Conservation (phyloP, 1,140 invertebrate species). For the Papilio polytes region DNA sequence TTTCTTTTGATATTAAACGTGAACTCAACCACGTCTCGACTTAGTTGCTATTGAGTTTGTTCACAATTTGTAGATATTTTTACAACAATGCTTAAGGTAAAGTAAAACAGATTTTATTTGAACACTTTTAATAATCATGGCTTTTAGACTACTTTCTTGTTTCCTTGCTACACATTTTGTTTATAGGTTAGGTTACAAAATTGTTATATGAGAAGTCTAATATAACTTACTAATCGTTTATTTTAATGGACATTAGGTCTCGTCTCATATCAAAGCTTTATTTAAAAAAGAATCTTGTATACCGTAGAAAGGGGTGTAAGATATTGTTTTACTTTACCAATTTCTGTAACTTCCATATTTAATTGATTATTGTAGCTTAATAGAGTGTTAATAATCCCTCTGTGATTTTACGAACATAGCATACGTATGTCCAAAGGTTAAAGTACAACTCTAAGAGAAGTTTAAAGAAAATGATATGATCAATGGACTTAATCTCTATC, state of each 20-base stretch:
- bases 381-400: neutral
- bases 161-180: neutral
- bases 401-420: too few species aligned
- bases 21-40: neutral
- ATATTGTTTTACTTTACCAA: neutral
- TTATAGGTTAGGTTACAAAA: constrained; percentile 8
- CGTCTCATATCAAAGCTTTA: too few species aligned
- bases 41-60: neutral
- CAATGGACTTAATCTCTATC: neutral
- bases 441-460: neutral
- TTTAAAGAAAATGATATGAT: neutral
- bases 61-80: neutral
- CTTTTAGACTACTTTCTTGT: neutral
- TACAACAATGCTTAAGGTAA: constrained; percentile 10
- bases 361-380: neutral
- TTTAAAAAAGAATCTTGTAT: neutral
- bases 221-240: neutral
- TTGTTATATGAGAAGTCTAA: neutral
- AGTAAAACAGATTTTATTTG: too few species aligned
- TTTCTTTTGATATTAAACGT: neutral
- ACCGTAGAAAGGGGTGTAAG: neutral
- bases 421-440: neutral
- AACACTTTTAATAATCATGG: neutral
- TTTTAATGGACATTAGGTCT: neutral
- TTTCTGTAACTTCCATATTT: neutral